Evolutionary conservation across 2,113 vertebrate genomes (phyloP), one percentile per base, ranked within the genome.

Genomic region (Rhinogobius similis): DNA sequence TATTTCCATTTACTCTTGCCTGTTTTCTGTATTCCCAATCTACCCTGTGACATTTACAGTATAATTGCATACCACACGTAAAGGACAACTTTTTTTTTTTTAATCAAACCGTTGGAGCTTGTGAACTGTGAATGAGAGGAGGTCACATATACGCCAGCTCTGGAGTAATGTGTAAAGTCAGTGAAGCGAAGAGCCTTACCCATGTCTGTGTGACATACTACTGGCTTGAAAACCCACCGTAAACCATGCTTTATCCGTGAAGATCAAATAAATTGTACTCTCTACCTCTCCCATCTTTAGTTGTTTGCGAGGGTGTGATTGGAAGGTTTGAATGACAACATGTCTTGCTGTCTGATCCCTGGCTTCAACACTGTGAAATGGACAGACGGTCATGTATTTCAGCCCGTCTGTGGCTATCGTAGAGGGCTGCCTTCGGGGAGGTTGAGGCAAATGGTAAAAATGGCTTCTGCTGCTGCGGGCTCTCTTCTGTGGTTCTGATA

Each of bases 331-430:
- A 68, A 64, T 59, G 36, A 39, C 10, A 39, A 11, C 12, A 48
- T n/a, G 12, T 5, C 16, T 14, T 41, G 12, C 39, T 12, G 9
- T n/a, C 26, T 75, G 53, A 69, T 71, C 73, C 65, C 52, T 77
- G 82, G 81, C 32, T 36, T 36, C 32, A 36, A 8, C 72, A 81
- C 80, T 55, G 32, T 62, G 61, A 81, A 82, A 78, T 46, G 65
- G 83, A 68, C 76, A 77, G 80, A 70, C 69, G 68, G 70, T 67
- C 16, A 71, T 82, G 72, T 71, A 75, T 82, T 80, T 76, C 65
- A 70, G 76, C 75, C 77, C 81, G 38, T 72, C 43, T 5, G 62
- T 65, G 64, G 70, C 77, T 72, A 82, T 82, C 74, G 75, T 67
- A 70, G 67, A 14, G 6, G 59, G 65, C 14, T 72, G 72, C 64